These are phyloP conservation scores for Scaeva pyrastri DNA, from an alignment of 2,888 invertebrate genomes.

Conservation along the genomic window DNA sequence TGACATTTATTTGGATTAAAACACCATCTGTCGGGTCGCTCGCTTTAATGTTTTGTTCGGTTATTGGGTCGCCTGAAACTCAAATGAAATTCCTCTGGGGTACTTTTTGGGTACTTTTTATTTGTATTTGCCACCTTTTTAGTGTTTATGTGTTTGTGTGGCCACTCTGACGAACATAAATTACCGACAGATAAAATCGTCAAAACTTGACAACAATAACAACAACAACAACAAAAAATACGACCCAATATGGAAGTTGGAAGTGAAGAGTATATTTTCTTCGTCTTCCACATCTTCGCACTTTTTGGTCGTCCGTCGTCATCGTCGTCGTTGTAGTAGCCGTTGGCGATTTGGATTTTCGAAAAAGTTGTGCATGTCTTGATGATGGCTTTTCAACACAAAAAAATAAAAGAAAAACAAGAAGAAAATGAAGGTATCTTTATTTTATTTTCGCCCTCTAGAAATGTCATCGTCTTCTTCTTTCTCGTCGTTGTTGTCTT, in stretches of 20 bases:
- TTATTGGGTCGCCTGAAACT: conserved; percentile 31
- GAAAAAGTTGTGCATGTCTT: conserved; percentile 36
- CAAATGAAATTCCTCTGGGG: background rate
- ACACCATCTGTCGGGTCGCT: conserved; percentile 72
- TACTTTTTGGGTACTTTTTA: conserved; percentile 49
- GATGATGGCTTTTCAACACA: conserved; percentile 33
- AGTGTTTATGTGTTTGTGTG: conserved; percentile 20
- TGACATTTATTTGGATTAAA: conserved; percentile 76
- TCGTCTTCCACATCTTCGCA: background rate
- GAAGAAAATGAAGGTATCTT: conserved; percentile 15
- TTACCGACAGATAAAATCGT: conserved; percentile 68
- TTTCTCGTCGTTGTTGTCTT: background rate
- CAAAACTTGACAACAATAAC: conserved; percentile 4
- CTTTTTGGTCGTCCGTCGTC: too few species aligned
- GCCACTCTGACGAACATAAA: conserved; percentile 40
- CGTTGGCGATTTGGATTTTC: conserved; percentile 55
- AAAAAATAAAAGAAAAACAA: conserved; percentile 9
- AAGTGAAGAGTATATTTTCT: background rate
- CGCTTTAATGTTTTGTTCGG: conserved; percentile 45
- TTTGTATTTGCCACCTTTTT: conserved; percentile 56
- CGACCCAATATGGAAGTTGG: background rate
- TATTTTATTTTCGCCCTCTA: conserved; percentile 6
- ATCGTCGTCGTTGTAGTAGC: conserved; percentile 19
- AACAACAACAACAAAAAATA: background rate
- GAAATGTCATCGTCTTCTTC: conserved; percentile 26